Conservation (phyloP, 1,140 invertebrate genomes). For the Philotrypesis tridentata region DNA sequence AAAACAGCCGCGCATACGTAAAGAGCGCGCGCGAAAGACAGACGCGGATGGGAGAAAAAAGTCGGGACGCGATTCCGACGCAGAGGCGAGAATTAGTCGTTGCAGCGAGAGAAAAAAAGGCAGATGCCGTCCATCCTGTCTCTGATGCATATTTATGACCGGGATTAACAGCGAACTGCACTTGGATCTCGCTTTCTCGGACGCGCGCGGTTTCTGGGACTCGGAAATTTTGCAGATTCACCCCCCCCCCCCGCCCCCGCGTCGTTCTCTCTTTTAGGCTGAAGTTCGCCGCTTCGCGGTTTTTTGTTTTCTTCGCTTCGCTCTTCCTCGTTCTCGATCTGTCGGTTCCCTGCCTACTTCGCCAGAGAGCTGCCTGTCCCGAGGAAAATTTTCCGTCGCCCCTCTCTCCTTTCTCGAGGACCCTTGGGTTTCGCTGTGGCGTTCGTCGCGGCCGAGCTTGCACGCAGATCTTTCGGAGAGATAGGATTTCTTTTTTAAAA, state of each 20-base stretch:
- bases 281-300: not conserved
- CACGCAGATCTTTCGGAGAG: not conserved
- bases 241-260: too few relatives aligned
- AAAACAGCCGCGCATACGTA: not conserved
- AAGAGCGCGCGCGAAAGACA: not conserved
- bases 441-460: not conserved
- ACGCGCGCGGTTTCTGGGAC: not conserved
- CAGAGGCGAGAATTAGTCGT: not conserved
- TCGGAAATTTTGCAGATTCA: slow-evolving; percentile 35
- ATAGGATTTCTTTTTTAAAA: slow-evolving; percentile 15
- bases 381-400: slow-evolving; percentile 16
- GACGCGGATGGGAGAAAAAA: not conserved
- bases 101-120: not conserved
- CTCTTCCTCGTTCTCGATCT: not conserved
- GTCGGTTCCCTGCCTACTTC: slow-evolving; percentile 24
- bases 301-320: not conserved
- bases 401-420: slow-evolving; percentile 1
- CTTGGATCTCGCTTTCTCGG: slow-evolving; percentile 18
- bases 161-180: slow-evolving; percentile 42
- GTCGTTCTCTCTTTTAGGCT: not conserved
- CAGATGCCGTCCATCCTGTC: not conserved
- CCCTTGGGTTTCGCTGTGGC: slow-evolving; percentile 25
- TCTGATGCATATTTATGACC: slow-evolving; percentile 48
- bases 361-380: not conserved
- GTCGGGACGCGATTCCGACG: not conserved